Evolutionary conservation across 2,888 invertebrate species (phyloP).

Genomic region (Dendrolimus pini): DNA sequence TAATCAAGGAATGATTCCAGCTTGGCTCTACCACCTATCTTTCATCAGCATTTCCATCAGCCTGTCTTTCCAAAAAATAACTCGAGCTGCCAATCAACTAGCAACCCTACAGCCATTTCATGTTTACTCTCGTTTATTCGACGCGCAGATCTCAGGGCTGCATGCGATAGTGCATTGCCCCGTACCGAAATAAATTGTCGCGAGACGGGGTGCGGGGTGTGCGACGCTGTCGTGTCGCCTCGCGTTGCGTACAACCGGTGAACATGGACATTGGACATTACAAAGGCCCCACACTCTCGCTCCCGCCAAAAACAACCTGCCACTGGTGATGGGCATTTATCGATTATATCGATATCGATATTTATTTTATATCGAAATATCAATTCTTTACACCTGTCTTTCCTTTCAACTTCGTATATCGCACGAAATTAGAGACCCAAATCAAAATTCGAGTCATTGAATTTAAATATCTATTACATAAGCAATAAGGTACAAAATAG

Average conservation of each 20-base stretch:
- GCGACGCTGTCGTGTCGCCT: constrained; percentile 19
- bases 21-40: constrained; percentile 4
- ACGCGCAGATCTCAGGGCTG: constrained; percentile 62
- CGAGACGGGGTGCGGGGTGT: constrained; percentile 38
- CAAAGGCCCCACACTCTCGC: constrained; percentile 6
- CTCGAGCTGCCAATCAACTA: background rate
- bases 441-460: too few species aligned
- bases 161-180: constrained; percentile 70
- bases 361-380: background rate
- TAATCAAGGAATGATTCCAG: too few species aligned
- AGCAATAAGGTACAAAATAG: too few species aligned
- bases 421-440: too few species aligned
- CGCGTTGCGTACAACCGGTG: constrained; percentile 63
- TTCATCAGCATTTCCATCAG: background rate
- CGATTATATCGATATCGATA: background rate
- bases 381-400: too few species aligned
- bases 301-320: constrained; percentile 48
- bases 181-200: constrained; percentile 75
- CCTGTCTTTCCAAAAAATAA: background rate
- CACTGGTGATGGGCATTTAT: constrained; percentile 20
- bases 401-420: too few species aligned
- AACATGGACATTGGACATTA: constrained; percentile 1
- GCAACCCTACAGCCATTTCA: constrained; percentile 20
- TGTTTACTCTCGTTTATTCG: constrained; percentile 60
- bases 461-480: too few species aligned